phyloP scores from a whole-genome alignment of 2,113 vertebrate genomes.

The Bambusicola thoracicus region DNA sequence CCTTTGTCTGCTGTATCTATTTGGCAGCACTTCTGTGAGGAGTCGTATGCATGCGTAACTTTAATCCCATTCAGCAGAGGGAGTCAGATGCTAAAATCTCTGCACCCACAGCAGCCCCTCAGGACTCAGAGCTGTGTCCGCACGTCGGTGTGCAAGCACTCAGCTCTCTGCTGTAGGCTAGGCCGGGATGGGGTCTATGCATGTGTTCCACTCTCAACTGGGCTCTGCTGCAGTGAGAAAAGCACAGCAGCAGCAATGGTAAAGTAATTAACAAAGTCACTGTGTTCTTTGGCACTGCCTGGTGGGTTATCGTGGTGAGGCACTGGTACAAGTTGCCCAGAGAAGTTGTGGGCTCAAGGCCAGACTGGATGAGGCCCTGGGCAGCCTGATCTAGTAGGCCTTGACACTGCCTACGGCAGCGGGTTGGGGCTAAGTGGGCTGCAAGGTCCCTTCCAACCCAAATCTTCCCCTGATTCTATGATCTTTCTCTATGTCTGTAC shows the following conservation, averaged over 20 bases:
- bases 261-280: neutral
- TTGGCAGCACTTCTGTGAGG: neutral
- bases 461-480: neutral
- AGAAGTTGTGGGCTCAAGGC: too few species aligned
- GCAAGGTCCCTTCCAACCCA: too few species aligned
- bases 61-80: conserved; percentile 35
- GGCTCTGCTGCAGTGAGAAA: neutral
- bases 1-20: neutral
- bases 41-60: neutral
- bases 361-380: too few species aligned
- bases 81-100: conserved; percentile 36
- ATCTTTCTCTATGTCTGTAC: neutral
- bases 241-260: neutral
- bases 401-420: too few species aligned
- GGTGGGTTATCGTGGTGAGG: neutral
- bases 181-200: accelerated
- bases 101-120: neutral
- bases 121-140: neutral
- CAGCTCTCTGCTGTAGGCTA: neutral
- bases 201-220: neutral
- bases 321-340: too few species aligned
- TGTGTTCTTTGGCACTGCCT: neutral
- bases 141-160: neutral
- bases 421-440: too few species aligned
- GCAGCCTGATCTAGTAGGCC: too few species aligned